Percentiles rank a stretch among this genome's conserved stretches.
These are phyloP conservation scores for Ptyas mucosa DNA, from an alignment of 2,113 vertebrate genomes.

Conservation along the genomic window DNA sequence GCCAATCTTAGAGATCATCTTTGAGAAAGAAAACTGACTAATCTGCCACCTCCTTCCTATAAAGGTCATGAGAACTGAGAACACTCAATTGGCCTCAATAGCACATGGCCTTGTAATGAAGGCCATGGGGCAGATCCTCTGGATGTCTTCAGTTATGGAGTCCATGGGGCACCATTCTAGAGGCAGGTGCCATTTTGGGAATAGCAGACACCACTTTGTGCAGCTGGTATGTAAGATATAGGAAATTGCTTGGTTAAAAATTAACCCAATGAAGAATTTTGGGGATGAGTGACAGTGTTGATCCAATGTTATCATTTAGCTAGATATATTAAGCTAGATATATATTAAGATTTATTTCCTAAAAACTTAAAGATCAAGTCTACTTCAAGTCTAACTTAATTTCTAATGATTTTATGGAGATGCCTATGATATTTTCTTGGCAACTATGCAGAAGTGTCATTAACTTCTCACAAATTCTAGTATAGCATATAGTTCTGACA, in stretches of 20 bases:
- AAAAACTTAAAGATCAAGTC: neutral
- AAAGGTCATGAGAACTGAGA: no score
- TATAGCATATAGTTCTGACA: neutral
- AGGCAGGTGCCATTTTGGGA: neutral
- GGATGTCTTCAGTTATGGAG: neutral
- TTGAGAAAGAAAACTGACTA: neutral
- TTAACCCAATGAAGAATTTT: neutral
- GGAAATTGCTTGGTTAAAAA: neutral
- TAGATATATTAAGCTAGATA: neutral
- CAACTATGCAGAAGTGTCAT: neutral
- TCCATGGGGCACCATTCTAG: neutral
- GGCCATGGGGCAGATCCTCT: neutral
- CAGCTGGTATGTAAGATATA: neutral
- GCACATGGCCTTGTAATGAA: neutral
- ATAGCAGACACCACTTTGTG: neutral
- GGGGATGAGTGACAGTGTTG: neutral
- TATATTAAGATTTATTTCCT: neutral
- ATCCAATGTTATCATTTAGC: neutral
- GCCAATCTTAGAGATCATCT: neutral
- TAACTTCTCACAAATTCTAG: neutral
- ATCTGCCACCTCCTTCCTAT: neutral
- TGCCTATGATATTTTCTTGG: neutral
- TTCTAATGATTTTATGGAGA: neutral
- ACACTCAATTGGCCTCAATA: neutral
- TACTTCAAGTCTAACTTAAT: neutral